Evolutionary conservation across 2,113 vertebrate genomes (phyloP).

Genomic region (Podocnemis expansa): DNA sequence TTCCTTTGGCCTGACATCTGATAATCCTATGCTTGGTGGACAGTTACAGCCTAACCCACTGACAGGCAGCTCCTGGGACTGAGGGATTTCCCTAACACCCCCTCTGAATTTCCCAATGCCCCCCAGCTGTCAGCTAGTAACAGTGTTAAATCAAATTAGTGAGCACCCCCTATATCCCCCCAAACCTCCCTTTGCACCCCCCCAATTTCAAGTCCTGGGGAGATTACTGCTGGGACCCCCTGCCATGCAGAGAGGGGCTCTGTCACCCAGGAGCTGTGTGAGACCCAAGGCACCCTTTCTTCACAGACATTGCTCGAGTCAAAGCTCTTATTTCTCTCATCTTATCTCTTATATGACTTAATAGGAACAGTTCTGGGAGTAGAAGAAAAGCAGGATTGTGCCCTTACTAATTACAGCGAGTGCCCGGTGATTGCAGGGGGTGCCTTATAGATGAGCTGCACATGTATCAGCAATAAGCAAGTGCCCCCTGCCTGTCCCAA

Average conservation of each 20-base stretch:
- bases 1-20: no score
- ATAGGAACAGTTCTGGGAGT: not conserved
- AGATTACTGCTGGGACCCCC: accelerated
- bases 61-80: not conserved
- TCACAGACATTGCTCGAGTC: not conserved
- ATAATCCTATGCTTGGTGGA: no score
- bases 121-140: no score
- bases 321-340: not conserved
- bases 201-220: no score
- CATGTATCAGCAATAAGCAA: no score
- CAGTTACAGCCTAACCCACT: not conserved
- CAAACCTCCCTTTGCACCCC: no score
- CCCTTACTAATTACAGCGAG: not conserved
- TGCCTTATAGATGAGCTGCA: not conserved
- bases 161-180: no score
- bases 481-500: no score
- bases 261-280: not conserved
- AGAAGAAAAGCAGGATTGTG: not conserved
- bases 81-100: no score
- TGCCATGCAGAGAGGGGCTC: not conserved
- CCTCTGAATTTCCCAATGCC: no score
- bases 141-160: no score
- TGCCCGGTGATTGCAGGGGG: not conserved
- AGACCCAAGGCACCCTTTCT: not conserved
- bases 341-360: not conserved